A percentile compares a stretch with the other conserved stretches of the same genome.
Evolutionary conservation across 1,140 invertebrate species (phyloP).

Genomic region (Atta colombica): DNA sequence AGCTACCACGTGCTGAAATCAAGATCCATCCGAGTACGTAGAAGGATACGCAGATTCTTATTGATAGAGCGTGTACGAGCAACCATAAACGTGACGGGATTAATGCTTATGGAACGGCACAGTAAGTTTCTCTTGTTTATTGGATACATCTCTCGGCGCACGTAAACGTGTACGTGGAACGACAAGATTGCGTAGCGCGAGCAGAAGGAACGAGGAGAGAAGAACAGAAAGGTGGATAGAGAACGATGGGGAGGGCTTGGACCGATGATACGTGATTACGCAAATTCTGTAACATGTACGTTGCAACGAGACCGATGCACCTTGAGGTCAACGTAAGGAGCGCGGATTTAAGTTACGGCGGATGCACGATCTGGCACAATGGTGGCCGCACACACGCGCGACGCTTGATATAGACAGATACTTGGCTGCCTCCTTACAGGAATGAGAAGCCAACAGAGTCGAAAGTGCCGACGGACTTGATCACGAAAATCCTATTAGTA

Average conservation of each 20-base stretch:
- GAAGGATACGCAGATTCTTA: constrained; percentile 50
- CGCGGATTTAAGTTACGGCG: constrained; percentile 49
- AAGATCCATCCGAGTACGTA: constrained; percentile 25
- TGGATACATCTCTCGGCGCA: constrained; percentile 39
- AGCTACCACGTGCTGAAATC: constrained; percentile 50
- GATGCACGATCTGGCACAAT: constrained; percentile 47
- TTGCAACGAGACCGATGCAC: constrained; percentile 75
- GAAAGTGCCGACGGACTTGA: constrained; percentile 64
- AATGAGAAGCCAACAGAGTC: constrained; percentile 65
- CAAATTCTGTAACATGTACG: constrained; percentile 82
- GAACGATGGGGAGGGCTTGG: constrained; percentile 42
- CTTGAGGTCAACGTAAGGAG: constrained; percentile 77
- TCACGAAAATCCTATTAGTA: constrained; percentile 72
- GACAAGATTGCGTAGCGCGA: constrained; percentile 41
- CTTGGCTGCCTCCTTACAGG: constrained; percentile 67
- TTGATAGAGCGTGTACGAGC: constrained; percentile 39
- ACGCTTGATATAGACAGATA: constrained; percentile 11
- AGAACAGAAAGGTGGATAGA: background rate
- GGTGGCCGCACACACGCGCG: constrained; percentile 5
- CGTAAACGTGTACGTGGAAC: constrained; percentile 22
- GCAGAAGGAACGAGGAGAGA: background rate
- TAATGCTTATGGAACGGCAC: constrained; percentile 22
- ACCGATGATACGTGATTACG: constrained; percentile 83
- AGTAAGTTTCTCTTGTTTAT: constrained; percentile 58
- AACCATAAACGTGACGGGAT: constrained; percentile 35